These are phyloP conservation scores for Bostrychus sinensis DNA, from an alignment of 2,113 vertebrate genomes.

Conservation along the genomic window DNA sequence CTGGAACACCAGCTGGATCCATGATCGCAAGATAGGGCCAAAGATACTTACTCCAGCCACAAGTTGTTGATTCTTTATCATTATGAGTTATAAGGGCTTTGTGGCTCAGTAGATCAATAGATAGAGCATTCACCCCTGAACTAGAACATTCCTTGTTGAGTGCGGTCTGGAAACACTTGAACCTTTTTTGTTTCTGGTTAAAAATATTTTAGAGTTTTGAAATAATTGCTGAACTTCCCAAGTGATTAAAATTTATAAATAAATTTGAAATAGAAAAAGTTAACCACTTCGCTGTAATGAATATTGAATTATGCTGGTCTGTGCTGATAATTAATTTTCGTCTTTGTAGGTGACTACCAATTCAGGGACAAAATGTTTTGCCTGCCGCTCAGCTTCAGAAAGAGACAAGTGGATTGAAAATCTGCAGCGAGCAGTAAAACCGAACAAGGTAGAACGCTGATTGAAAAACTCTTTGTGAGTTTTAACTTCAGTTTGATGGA, in stretches of 20 bases:
- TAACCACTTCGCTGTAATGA: not conserved
- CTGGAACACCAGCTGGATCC: too few species aligned
- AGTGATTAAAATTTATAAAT: not conserved
- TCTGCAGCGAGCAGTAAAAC: conserved; percentile 90
- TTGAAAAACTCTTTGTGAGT: not conserved
- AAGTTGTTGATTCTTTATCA: too few species aligned
- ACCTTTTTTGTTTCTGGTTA: too few species aligned
- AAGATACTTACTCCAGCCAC: too few species aligned
- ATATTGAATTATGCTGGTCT: not conserved
- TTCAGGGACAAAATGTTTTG: conserved; percentile 94
- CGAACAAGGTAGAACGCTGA: conserved; percentile 87
- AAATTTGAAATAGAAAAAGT: not conserved
- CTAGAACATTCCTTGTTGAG: too few species aligned
- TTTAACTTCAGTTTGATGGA: conserved; percentile 12
- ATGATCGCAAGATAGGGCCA: too few species aligned
- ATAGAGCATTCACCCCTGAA: too few species aligned
- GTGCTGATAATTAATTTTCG: not conserved
- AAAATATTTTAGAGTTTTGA: too few species aligned
- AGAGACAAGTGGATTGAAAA: conserved; percentile 98
- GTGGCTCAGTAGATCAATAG: too few species aligned
- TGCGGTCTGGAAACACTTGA: too few species aligned
- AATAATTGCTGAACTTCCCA: not conserved
- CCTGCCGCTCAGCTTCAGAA: conserved; percentile 93
- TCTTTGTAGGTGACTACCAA: conserved; percentile 88
- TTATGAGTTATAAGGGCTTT: too few species aligned